These are phyloP conservation scores for Anguilla marmorata DNA, from an alignment of 2,797 vertebrate genomes.

Conservation along the genomic window DNA sequence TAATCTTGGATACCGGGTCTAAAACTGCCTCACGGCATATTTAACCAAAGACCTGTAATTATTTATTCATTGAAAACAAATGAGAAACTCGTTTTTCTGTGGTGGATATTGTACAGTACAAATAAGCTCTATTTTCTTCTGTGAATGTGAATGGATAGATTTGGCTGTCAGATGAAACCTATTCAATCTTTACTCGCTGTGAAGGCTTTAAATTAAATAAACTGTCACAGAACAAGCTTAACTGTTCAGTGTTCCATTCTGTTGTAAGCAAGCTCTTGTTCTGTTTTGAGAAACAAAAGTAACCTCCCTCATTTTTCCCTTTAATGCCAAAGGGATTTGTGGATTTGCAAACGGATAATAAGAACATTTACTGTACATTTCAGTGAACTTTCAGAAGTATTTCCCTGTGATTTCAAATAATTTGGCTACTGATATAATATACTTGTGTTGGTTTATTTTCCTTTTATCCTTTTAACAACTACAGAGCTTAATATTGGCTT, in stretches of 20 bases:
- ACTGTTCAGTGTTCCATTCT: neutral
- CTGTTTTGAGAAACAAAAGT: neutral
- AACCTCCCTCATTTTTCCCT: neutral
- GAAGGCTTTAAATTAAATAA: neutral
- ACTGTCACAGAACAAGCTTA: neutral
- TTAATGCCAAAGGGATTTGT: neutral
- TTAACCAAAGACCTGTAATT: neutral
- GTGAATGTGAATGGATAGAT: neutral
- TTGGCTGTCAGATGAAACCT: neutral
- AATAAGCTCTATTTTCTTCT: neutral
- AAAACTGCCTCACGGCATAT: neutral
- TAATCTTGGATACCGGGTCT: neutral
- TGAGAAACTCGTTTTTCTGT: neutral
- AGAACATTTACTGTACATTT: neutral
- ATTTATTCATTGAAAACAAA: neutral
- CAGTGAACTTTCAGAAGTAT: neutral
- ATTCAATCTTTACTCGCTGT: neutral
- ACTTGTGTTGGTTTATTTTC: neutral
- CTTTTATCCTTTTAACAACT: neutral
- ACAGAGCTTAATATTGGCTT: neutral
- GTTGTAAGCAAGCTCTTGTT: neutral
- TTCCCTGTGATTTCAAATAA: neutral
- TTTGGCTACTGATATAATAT: neutral
- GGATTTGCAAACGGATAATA: conserved; percentile 1
- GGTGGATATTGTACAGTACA: neutral